Percentiles rank a stretch among this genome's conserved stretches.
Conservation (phyloP, 2,888 invertebrate genomes). For the Sesia bembeciformis region DNA sequence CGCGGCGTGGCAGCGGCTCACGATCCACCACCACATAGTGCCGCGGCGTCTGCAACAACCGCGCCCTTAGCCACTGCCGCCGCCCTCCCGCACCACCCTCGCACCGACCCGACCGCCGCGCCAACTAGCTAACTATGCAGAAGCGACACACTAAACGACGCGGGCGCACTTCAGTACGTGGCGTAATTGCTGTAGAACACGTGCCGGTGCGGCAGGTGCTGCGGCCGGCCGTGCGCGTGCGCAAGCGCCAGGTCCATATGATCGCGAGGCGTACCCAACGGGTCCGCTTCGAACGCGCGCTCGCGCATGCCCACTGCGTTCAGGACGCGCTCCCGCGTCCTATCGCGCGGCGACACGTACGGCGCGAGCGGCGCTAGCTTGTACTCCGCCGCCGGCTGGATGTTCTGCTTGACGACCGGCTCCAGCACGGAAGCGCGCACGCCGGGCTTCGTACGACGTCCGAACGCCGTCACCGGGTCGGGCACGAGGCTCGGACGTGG, state of each 20-base stretch:
- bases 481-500: slow-evolving; percentile 89
- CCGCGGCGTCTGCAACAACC: slow-evolving; percentile 87
- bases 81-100: slow-evolving; percentile 39
- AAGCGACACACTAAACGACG: slow-evolving; percentile 56
- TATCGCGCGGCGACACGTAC: slow-evolving; percentile 80
- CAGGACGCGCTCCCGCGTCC: slow-evolving; percentile 77
- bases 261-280: slow-evolving; percentile 74
- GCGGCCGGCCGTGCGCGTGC: slow-evolving; percentile 72
- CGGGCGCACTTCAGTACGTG: slow-evolving; percentile 43
- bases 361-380: slow-evolving; percentile 77
- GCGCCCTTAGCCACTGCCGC: slow-evolving; percentile 44
- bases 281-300: slow-evolving; percentile 73
- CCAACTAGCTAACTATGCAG: slow-evolving; percentile 32
- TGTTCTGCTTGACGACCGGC: slow-evolving; percentile 76
- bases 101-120: slow-evolving; percentile 37
- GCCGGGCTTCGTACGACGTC: slow-evolving; percentile 75
- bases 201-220: slow-evolving; percentile 62
- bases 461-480: slow-evolving; percentile 90
- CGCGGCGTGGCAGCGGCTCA: slow-evolving; percentile 78
- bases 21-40: slow-evolving; percentile 91
- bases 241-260: slow-evolving; percentile 80
- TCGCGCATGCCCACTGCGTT: slow-evolving; percentile 74
- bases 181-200: slow-evolving; percentile 73
- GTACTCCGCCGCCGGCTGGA: slow-evolving; percentile 74
- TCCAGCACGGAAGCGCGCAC: slow-evolving; percentile 61